Evolutionary conservation across 2,888 invertebrate genomes (phyloP), one percentile per base, ranked within the genome.

Genomic region (Leistus spinibarbis): DNA sequence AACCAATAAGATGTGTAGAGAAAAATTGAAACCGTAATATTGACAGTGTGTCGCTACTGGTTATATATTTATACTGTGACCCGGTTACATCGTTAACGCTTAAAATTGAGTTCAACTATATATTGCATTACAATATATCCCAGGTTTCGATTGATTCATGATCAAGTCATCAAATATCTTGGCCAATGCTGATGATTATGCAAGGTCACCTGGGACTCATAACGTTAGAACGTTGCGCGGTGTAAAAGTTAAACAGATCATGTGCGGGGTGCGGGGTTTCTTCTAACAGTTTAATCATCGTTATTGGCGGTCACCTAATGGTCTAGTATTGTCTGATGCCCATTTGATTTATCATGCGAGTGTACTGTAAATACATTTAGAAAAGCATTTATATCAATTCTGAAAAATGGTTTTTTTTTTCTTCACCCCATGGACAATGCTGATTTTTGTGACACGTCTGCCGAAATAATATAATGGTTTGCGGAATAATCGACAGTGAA

Each of bases 241-340:
- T 9, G 53, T 53, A 53, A 9, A 13, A 13, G 53, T 53, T 7
- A 13, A 53, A 13, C 53, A 53, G 53, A 7, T 19, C 56, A 27
- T 13, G 22, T n/a, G 20, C 60, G 17, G 60, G 19, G 60, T 22
- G 24, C 60, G n/a, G 10, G 13, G 71, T 24, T 62, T 54, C 40
- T 27, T 65, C 74, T 67, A 74, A 68, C 76, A 84, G 82, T 83
- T 85, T 84, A 85, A 85, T 85, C 84, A 85, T 85, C 85, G 82
- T 85, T 85, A 85, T 85, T 84, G 84, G 75, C 75, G 75, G 75
- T 75, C 75, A 75, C 68, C 75, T 69, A 75, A 75, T 75, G 75
- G 75, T 75, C 69, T 69, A 69, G 69, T 75, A 69, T 68, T 75
- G 75, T 75, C 75, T 75, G n/a, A n/a, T n/a, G 75, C 56, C 69